Percentiles rank a stretch among this genome's conserved stretches.
Conservation (phyloP, 2,888 invertebrate genomes). For the Tenthredo scrophulariae region DNA sequence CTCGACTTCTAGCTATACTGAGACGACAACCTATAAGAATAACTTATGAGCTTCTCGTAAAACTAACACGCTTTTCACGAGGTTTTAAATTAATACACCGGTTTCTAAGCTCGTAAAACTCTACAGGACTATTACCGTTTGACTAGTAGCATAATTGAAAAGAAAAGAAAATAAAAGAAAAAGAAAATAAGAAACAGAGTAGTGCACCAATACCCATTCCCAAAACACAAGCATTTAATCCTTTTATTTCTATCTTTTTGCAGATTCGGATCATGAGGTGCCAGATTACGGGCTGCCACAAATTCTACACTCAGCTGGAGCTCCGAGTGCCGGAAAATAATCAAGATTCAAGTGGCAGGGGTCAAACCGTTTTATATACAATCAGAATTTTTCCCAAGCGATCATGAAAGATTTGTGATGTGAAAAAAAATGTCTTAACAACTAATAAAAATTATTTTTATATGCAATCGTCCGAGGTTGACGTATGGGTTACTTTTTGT, state of each 20-base stretch:
- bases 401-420: not conserved
- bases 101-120: slow-evolving; percentile 27
- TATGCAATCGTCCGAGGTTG: not conserved
- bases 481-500: not conserved
- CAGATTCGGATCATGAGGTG: slow-evolving; percentile 5
- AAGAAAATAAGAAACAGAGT: not conserved
- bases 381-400: not conserved
- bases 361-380: not conserved
- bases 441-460: not conserved
- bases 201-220: not conserved
- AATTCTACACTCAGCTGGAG: not conserved
- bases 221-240: not conserved
- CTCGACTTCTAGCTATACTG: not conserved
- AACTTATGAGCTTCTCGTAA: slow-evolving; percentile 38
- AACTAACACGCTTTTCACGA: slow-evolving; percentile 19
- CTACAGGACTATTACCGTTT: slow-evolving; percentile 7
- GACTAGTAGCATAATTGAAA: not conserved
- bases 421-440: not conserved
- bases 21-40: slow-evolving; percentile 30
- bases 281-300: not conserved
- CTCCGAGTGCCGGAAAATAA: not conserved
- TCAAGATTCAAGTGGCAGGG: not conserved
- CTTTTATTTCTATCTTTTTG: not conserved
- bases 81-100: slow-evolving; percentile 37
- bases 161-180: not conserved